Evolutionary conservation across 1,140 invertebrate genomes (phyloP), one percentile per base, ranked within the genome.

Genomic region (Spodoptera frugiperda): DNA sequence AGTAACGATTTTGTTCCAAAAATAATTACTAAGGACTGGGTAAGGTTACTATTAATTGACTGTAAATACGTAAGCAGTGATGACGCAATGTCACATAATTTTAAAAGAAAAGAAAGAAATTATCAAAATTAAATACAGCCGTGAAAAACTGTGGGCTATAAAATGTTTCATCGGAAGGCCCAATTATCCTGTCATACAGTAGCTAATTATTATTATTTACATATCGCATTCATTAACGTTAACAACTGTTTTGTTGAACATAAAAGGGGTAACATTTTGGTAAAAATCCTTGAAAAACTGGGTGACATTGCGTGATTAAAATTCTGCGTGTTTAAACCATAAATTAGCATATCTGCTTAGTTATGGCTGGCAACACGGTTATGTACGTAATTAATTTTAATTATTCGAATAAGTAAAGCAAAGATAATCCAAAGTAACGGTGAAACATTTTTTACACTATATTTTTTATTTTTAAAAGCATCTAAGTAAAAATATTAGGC

Each of bases 321-420:
- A 59, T 61, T 61, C 55, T 73, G 71, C 71, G 71, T 73, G 71
- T 49, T 61, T 49, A 49, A 30, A 73, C 54, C 59, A 30, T 15
- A 49, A 46, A 59, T 73, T 73, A 25, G 55, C 71, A 73, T 73
- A 49, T 61, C 54, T 48, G 25, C 14, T 59, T 17, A 49, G 44
- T 73, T 73, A 48, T 21, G 46, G 39, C 5, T 46, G 49, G 53
- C 15, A 44, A 71, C 30, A 21, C 21, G 44, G 12, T 65, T 65
- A 19, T 19, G 61, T 39, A 9, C 5, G 33, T 63, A 61, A 44
- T n/a, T 61, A 61, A 73, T 55, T 61, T 14, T 49, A 59, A 15
- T 59, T 19, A 73, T 48, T 39, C 33, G 33, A 39, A 39, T 39
- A 39, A 39, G 8, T 39, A 39, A 39, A 8, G 33, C 9, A 39